Evolutionary conservation across 2,888 invertebrate genomes (phyloP), one percentile per base, ranked within the genome.

Genomic region (Augochlorella aurata): DNA sequence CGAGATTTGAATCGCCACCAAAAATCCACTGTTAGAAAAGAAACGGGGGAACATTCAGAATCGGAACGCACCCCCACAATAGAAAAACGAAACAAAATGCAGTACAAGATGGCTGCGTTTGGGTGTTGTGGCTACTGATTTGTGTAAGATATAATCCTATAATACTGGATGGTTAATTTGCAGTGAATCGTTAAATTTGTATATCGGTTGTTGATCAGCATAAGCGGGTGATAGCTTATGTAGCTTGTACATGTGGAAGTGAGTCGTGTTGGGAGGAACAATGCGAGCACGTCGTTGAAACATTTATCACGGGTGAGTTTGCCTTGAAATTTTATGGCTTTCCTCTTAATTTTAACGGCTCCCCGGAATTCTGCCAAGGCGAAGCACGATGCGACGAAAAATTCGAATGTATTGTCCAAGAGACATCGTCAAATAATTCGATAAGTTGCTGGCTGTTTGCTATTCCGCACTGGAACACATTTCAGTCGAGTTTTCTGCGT

Each of bases 41-140:
- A 81, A 77, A 66, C 58, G 44, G 16, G 38, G 89, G 88, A 89
- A 89, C 80, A 75, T 29, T 44, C 72, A 86, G 89, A 89, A 88
- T 82, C 63, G 89, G 86, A 89, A 83, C 88, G 87, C 88, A 88
- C 85, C 89, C 90, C 87, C 85, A 89, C 90, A 89, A 88, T 88
- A 90, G 89, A 89, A 90, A 90, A 90, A 90, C 86, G 89, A 90
- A 91, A 89, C 89, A 89, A 89, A 90, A 88, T 83, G 90, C 89
- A 89, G 89, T 91, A 91, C 92, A 93, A 93, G 92, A 93, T 93
- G 93, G 93, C 93, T 89, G 89, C 91, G 91, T 90, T 93, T 93
- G 92, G 91, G 92, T 92, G 92, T 93, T 90, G 92, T 92, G 92
- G 90, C 90, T 90, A 90, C 87, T 92, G 89, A 91, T 90, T 90